Conservation (phyloP, 2,797 vertebrate genomes). For the Pyrrhura leucotis region DNA sequence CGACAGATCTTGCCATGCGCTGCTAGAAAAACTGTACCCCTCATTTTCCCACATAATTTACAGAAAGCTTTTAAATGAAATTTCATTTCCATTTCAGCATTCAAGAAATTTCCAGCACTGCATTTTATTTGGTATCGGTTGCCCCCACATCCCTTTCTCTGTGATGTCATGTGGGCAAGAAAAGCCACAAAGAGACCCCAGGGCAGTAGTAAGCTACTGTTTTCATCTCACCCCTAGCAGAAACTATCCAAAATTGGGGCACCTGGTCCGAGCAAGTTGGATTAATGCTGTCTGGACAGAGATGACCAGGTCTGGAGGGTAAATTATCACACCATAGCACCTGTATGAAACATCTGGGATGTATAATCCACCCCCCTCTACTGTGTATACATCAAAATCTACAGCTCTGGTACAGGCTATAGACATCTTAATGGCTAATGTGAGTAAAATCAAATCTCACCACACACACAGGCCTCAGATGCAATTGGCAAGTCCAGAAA, state of each 20-base stretch:
- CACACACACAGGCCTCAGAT: neutral
- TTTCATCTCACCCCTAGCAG: neutral
- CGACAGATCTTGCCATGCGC: neutral
- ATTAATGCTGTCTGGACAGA: neutral
- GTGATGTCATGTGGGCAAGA: neutral
- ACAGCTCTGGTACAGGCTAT: neutral
- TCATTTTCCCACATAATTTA: neutral
- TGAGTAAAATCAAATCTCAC: neutral
- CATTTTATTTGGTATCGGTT: neutral
- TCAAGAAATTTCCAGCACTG: neutral
- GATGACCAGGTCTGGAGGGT: accelerated
- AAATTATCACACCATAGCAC: neutral
- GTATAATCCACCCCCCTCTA: neutral
- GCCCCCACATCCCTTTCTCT: neutral
- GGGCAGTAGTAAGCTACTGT: neutral
- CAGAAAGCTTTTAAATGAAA: neutral
- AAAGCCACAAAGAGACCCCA: neutral
- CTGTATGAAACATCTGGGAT: neutral
- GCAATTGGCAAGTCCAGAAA: neutral
- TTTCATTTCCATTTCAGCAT: neutral
- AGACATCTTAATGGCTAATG: accelerated
- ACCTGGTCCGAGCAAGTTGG: neutral
- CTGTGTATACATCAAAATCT: accelerated
- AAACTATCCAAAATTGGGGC: neutral
- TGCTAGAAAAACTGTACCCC: neutral